Base-by-base conservation (phyloP, 2,113 vertebrate species). In the Archocentrus centrarchus region DNA sequence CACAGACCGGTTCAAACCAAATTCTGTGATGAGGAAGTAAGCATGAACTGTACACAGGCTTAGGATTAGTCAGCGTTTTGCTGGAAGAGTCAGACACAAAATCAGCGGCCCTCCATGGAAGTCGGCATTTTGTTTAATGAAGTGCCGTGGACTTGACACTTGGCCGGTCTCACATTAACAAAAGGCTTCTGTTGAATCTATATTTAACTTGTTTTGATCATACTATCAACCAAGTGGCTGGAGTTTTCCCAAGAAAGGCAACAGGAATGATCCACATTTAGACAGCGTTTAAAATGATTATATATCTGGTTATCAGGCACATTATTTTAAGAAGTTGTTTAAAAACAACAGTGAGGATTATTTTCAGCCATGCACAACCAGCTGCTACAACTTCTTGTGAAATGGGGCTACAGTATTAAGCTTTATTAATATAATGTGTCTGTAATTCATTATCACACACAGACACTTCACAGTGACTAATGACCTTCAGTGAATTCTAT, bases 1-100 rank as follows among this genome's bases (percentile, higher is more conserved):
- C 2, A 53, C 85, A 92, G 83, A 96, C 95, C 57, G 88, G 93
- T 94, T 94, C 78, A 77, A 77, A 81, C 91, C 63, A 7, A 78
- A 44, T 20, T 61, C 88, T 87, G 79, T 30, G 59, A 91, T 82
- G 91, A 91, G 91, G 88, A 93, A 94, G 83, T 81, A 62, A 92
- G 86, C 81, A 58, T 88, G 81, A 86, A 79, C 85, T 79, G 86
- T 79, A 41, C 78, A 62, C 78, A 50, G 75, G 78, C 53, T 88
- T 58, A 79, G 88, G 84, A 89, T 92, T 93, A 94, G 83, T 91
- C 81, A 94, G 86, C 55, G 11, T 47, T 75, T 10, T 7, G n/a
- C 59, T n/a, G 35, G 62, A 75, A 82, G 75, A 61, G 47, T 66
- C 20, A 59, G n/a, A 30, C n/a, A 77, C 75, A 60, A 82, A 90